Evolutionary conservation across 1,140 invertebrate genomes (phyloP).

Genomic region (Helicoverpa armigera): DNA sequence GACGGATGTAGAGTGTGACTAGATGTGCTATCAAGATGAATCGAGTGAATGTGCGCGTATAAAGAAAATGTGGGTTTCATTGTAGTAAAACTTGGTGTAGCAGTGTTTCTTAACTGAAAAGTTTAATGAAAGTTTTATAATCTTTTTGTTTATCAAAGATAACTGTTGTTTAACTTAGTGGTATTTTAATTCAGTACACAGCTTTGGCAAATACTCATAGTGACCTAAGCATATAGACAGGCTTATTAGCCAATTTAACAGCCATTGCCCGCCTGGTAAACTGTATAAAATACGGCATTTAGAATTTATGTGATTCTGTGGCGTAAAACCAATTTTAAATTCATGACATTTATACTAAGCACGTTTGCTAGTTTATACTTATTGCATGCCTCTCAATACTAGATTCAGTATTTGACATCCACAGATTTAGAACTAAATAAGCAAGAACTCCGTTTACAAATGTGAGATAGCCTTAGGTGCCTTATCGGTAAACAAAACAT

Average conservation of each 20-base stretch:
- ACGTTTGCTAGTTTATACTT: too few relatives aligned
- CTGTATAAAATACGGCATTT: constrained; percentile 11
- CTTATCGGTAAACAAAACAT: neutral
- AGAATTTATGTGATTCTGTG: neutral
- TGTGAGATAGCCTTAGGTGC: too few relatives aligned
- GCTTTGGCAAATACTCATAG: neutral
- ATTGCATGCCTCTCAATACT: neutral
- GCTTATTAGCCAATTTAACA: constrained; percentile 32
- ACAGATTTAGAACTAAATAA: too few relatives aligned
- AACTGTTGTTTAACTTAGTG: too few relatives aligned
- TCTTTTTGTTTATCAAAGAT: too few relatives aligned
- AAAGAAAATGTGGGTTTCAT: constrained; percentile 6
- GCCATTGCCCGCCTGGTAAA: neutral
- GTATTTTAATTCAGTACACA: neutral
- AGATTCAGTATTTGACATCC: too few relatives aligned
- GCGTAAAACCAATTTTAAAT: neutral
- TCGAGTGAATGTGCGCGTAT: neutral
- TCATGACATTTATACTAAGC: neutral
- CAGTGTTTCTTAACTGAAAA: neutral
- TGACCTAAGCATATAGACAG: constrained; percentile 15
- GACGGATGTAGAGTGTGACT: constrained; percentile 35
- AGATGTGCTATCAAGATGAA: constrained; percentile 38
- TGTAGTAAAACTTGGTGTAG: neutral
- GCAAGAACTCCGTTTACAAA: neutral
- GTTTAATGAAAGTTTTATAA: too few relatives aligned